Evolutionary conservation across 2,797 vertebrate species (phyloP).

Genomic region (Lophius americanus): DNA sequence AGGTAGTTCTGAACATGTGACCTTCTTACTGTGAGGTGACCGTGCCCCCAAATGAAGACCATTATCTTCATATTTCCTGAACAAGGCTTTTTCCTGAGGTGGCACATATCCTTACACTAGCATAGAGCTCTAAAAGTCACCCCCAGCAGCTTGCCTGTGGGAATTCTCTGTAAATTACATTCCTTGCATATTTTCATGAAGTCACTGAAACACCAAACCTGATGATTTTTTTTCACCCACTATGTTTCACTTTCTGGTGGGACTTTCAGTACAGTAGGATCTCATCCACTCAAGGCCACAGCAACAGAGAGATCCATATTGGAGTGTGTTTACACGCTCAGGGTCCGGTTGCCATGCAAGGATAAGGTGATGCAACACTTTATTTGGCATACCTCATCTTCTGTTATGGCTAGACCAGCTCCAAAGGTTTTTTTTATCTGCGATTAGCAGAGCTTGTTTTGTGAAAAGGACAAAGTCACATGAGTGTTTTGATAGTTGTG

Average conservation of each 20-base stretch:
- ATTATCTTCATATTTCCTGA: not conserved
- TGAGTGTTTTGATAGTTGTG: constrained; percentile 54
- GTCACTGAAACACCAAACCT: constrained; percentile 14
- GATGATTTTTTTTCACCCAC: constrained; percentile 22
- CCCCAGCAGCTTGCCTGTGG: too few relatives aligned
- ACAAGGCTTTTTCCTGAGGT: not conserved
- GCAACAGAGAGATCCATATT: constrained; percentile 48
- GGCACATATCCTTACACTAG: not conserved
- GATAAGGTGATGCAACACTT: constrained; percentile 40
- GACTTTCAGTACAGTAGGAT: constrained; percentile 38
- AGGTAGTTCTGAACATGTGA: too few relatives aligned
- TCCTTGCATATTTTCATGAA: not conserved
- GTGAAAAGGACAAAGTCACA: constrained; percentile 68
- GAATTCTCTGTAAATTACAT: too few relatives aligned
- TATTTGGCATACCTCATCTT: constrained; percentile 71
- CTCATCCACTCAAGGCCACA: constrained; percentile 54
- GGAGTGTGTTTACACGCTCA: constrained; percentile 38
- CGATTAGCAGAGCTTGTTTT: constrained; percentile 57
- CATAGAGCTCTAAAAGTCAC: constrained; percentile 1
- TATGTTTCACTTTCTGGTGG: constrained; percentile 38
- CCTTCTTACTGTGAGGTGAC: too few relatives aligned
- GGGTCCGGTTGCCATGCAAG: constrained; percentile 21
- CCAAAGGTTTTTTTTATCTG: constrained; percentile 41
- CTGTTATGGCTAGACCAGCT: constrained; percentile 70
- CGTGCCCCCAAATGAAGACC: not conserved